A percentile compares a stretch with the other conserved stretches of the same genome.
Evolutionary conservation across 2,888 invertebrate species (phyloP).

Genomic region (Idaea straminata): DNA sequence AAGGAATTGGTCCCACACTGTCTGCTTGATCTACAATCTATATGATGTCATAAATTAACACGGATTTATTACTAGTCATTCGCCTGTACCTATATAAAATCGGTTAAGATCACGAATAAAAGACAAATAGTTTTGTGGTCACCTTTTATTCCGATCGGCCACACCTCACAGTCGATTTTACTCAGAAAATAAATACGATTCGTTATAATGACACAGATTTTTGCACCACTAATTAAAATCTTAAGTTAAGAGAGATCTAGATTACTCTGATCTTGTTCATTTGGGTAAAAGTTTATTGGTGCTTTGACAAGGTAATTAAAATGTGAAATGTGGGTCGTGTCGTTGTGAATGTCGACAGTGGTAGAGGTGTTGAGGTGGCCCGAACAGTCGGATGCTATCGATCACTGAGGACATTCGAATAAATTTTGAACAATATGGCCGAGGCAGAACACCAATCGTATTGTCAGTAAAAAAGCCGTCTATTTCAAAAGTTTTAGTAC

Average conservation of each 20-base stretch:
- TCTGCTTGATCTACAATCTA: slow-evolving; percentile 60
- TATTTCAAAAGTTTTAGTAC: neutral
- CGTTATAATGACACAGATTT: neutral
- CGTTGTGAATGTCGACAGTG: slow-evolving; percentile 52
- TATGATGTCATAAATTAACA: slow-evolving; percentile 53
- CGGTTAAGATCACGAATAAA: slow-evolving; percentile 2
- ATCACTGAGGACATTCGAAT: slow-evolving; percentile 70
- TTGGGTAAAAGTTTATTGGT: neutral
- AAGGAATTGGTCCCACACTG: slow-evolving; percentile 67
- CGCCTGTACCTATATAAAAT: slow-evolving; percentile 15
- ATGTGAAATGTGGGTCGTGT: slow-evolving; percentile 51
- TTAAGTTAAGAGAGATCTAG: neutral
- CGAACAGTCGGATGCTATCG: slow-evolving; percentile 54
- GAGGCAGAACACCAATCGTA: slow-evolving; percentile 22
- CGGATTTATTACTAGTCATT: slow-evolving; percentile 32
- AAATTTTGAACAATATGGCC: slow-evolving; percentile 53
- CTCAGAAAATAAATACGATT: neutral
- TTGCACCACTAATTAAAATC: neutral
- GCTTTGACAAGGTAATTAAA: slow-evolving; percentile 40
- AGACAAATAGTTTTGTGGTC: neutral
- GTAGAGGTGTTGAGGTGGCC: slow-evolving; percentile 54
- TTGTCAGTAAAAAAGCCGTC: neutral
- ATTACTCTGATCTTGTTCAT: neutral
- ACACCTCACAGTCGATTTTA: too few species aligned
- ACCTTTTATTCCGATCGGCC: neutral